Percentiles rank a stretch among this genome's conserved stretches.
phyloP scores from a whole-genome alignment of 2,797 vertebrate genomes.

The Octomys mimax region DNA sequence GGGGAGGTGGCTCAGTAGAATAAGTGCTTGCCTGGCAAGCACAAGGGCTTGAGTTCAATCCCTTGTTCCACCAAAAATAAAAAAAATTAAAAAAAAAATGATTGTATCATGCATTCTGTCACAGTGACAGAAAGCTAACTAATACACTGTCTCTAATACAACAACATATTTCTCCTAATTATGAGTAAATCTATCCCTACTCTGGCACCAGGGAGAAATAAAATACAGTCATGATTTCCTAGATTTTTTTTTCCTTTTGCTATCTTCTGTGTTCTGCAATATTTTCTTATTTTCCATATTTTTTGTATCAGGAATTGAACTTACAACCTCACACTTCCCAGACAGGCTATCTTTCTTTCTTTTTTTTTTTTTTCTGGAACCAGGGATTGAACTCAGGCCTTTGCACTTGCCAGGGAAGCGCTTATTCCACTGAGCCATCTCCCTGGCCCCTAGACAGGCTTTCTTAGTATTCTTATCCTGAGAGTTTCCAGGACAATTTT shows the following conservation, averaged over 20 bases:
- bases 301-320: no score
- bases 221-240: background rate
- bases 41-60: no score
- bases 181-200: background rate
- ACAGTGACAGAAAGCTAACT: background rate
- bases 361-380: no score
- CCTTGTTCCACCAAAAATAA: no score
- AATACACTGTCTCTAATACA: background rate
- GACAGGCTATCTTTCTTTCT: background rate
- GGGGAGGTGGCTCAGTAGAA: no score
- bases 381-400: no score
- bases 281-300: background rate
- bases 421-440: no score
- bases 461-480: background rate
- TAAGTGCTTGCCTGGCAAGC: no score
- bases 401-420: no score
- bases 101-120: background rate
- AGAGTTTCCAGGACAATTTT: conserved; percentile 6
- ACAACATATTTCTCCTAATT: background rate
- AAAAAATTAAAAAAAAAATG: no score
- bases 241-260: background rate
- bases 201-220: background rate
- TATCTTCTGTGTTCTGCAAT: background rate
- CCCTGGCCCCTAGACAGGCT: no score
- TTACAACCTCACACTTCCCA: no score